These are phyloP conservation scores for Pantala flavescens DNA, from an alignment of 1,140 invertebrate species.

Conservation along the genomic window DNA sequence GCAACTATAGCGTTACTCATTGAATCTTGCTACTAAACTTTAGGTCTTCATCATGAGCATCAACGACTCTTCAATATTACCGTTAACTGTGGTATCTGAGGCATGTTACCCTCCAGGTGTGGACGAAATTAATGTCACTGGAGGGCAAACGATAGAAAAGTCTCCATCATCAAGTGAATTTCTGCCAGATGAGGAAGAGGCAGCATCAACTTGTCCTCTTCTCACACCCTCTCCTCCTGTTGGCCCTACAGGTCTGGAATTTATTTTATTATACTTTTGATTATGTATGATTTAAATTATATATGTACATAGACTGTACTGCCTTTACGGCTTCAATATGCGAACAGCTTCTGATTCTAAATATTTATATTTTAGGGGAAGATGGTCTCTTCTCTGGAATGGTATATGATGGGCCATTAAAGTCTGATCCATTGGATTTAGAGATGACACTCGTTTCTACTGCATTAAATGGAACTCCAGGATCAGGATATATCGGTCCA, in stretches of 20 bases:
- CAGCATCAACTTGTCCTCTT: conserved; percentile 42
- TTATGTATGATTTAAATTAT: neutral
- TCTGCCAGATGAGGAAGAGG: conserved; percentile 38
- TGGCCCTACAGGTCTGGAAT: conserved; percentile 23
- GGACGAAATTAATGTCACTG: neutral
- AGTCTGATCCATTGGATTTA: neutral
- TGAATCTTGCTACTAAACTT: too few species aligned
- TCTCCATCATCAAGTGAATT: conserved; percentile 25
- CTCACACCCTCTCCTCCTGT: conserved; percentile 40
- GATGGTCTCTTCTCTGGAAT: neutral
- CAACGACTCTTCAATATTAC: neutral
- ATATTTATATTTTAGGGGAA: neutral
- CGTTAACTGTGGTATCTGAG: neutral
- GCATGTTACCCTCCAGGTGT: neutral
- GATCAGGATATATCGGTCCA: neutral
- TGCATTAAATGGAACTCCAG: neutral
- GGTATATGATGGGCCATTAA: neutral
- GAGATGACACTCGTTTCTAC: neutral
- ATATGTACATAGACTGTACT: neutral
- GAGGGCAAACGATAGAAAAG: conserved; percentile 9
- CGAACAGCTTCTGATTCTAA: neutral
- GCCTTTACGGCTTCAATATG: neutral
- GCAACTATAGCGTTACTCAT: too few species aligned
- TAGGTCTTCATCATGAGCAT: neutral
- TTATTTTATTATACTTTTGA: neutral